A percentile compares a stretch with the other conserved stretches of the same genome.
These are phyloP conservation scores for Bruchidius siliquastri DNA, from an alignment of 2,888 invertebrate genomes.

Conservation along the genomic window DNA sequence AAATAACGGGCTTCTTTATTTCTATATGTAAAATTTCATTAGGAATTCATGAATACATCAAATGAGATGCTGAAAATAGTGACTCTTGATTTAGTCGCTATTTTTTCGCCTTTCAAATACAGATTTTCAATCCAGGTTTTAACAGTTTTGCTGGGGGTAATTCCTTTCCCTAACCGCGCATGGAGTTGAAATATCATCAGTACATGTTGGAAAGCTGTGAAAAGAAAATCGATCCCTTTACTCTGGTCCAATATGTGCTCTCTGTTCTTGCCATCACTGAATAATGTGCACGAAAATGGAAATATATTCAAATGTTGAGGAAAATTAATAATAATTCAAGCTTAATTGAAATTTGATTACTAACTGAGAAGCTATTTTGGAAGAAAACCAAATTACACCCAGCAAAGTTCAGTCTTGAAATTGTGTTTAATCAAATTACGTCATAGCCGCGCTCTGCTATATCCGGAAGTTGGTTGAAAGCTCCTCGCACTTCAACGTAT, in stretches of 20 bases:
- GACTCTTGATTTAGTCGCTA: too few species aligned
- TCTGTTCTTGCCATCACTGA: not conserved
- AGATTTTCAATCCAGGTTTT: too few species aligned
- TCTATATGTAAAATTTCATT: too few species aligned
- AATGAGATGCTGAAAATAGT: too few species aligned
- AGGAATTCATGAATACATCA: too few species aligned
- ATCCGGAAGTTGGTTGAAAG: not conserved
- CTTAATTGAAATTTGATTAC: not conserved
- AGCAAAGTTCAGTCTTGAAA: not conserved
- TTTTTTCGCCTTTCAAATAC: too few species aligned
- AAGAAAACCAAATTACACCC: not conserved
- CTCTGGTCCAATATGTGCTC: not conserved
- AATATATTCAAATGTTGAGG: not conserved
- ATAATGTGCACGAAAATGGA: not conserved
- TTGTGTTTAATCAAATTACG: not conserved
- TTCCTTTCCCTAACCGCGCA: too few species aligned
- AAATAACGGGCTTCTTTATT: too few species aligned
- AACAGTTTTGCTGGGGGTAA: too few species aligned
- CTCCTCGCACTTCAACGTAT: not conserved
- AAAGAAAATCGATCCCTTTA: not conserved
- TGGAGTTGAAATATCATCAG: too few species aligned
- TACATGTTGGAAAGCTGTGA: too few species aligned
- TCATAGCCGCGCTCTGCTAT: not conserved
- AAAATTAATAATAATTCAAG: not conserved
- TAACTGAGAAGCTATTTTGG: not conserved